phyloP scores from a whole-genome alignment of 1,140 invertebrate genomes.

The Cylas formicarius region DNA sequence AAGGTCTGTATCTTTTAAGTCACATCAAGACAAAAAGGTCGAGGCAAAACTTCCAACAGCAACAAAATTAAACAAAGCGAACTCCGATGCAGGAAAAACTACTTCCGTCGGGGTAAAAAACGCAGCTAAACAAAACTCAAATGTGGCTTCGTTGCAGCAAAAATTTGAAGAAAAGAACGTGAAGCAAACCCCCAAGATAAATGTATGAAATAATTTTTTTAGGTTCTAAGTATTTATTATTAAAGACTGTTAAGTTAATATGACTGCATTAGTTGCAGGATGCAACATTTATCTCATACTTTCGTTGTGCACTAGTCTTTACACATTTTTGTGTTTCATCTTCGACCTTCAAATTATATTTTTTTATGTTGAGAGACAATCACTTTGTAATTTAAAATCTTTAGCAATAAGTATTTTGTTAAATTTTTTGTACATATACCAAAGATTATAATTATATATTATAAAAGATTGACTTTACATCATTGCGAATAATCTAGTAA shows the following conservation, averaged over 20 bases:
- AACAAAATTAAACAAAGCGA: slow-evolving; percentile 30
- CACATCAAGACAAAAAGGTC: slow-evolving; percentile 31
- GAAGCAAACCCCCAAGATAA: slow-evolving; percentile 16
- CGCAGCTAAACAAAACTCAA: slow-evolving; percentile 51
- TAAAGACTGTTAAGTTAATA: slow-evolving; percentile 21
- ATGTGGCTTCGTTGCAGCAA: slow-evolving; percentile 65
- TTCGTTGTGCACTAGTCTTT: slow-evolving; percentile 13
- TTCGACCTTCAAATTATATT: slow-evolving; percentile 6
- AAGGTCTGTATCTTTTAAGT: slow-evolving; percentile 24
- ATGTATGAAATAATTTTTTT: slow-evolving; percentile 12
- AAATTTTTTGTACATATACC: slow-evolving; percentile 29
- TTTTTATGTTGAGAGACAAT: slow-evolving; percentile 14
- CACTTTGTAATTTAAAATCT: slow-evolving; percentile 12
- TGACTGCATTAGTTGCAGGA: background rate
- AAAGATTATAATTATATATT: slow-evolving; percentile 29
- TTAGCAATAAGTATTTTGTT: slow-evolving; percentile 20
- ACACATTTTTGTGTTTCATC: slow-evolving; percentile 9
- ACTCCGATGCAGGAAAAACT: slow-evolving; percentile 36
- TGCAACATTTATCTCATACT: slow-evolving; percentile 5
- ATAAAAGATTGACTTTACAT: no score
- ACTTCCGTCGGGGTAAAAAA: slow-evolving; percentile 41
- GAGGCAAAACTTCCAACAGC: slow-evolving; percentile 27
- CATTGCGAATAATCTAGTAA: no score
- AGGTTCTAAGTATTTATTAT: slow-evolving; percentile 7
- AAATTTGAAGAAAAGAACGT: slow-evolving; percentile 55